Evolutionary conservation across 1,140 invertebrate genomes (phyloP), one percentile per base, ranked within the genome.

Genomic region (Propsilocerus akamusi): DNA sequence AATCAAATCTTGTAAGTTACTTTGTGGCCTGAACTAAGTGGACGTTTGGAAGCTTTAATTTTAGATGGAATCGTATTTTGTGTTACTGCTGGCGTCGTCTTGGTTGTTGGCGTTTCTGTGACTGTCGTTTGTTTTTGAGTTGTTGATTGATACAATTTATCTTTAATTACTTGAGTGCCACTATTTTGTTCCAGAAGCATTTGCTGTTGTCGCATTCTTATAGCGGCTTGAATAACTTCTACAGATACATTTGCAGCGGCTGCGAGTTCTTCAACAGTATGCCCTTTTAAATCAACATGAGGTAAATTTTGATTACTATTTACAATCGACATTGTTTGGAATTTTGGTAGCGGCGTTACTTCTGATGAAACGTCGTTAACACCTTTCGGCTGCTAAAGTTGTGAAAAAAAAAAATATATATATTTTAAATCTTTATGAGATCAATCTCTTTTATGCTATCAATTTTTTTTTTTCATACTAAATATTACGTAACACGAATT

Each of bases 221-320:
- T 76, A 0, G 78, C 78, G 4, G 77, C 70, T 54, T 78, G 74
- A 1, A 81, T 64, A 11, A 77, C 74, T 53, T 80, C 77, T 52
- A 78, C 70, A 0, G 77, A 80, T 20, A 81, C 74, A 52, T 81
- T 81, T n/a, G 76, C 77, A 1, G 77, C 78, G 10, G 34, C 34
- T 20, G 34, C 34, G 4, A 41, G 14, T 17, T 41, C 34, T 20
- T 41, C 34, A 17, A 41, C 22, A 20, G 34, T 17, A 41, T 41
- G 34, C 10, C 34, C 34, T 20, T 41, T 41, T 20, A 41, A 41
- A 17, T 41, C 34, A 17, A 41, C 34, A 17, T 17, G 4, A 7
- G 34, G 34, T 20, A 41, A 6, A 41, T 17, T 17, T 6, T 26
- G n/a, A 30, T 30, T 8, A n/a, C n/a, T 30, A 30, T 8, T 30